These are phyloP conservation scores for Eupsilia transversa DNA, from an alignment of 2,888 invertebrate genomes.

Conservation along the genomic window DNA sequence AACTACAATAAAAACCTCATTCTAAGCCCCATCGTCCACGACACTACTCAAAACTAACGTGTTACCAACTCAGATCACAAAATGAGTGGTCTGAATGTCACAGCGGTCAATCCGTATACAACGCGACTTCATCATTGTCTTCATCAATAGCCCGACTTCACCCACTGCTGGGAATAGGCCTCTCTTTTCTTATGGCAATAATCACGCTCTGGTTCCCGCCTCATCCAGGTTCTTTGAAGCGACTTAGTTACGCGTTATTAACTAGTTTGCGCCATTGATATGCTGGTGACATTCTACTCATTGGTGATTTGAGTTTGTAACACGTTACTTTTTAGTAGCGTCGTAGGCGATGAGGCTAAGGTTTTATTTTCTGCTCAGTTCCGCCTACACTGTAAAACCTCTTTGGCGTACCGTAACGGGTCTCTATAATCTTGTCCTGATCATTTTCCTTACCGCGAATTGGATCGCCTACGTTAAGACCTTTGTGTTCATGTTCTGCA, in stretches of 20 bases:
- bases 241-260: background rate
- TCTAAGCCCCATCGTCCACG: background rate
- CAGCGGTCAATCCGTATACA: background rate
- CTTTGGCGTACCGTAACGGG: constrained; percentile 1
- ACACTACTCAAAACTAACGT: background rate
- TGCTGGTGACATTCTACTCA: background rate
- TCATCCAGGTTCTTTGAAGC: too few species aligned
- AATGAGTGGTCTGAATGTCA: background rate
- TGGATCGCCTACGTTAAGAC: constrained; percentile 12
- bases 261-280: background rate
- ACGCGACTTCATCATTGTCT: background rate
- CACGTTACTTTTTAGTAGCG: background rate
- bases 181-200: too few species aligned
- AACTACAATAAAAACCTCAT: background rate
- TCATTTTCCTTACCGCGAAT: constrained; percentile 4
- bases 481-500: constrained; percentile 6
- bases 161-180: too few species aligned
- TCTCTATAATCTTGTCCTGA: background rate
- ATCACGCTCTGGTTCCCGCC: too few species aligned
- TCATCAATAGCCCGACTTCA: too few species aligned
- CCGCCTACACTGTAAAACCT: constrained; percentile 27
- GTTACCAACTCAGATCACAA: background rate
- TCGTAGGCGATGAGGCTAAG: background rate
- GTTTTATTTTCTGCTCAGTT: constrained; percentile 10
- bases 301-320: background rate